Base-by-base conservation (phyloP, 2,888 invertebrate genomes). In the Ochropleura leucogaster region DNA sequence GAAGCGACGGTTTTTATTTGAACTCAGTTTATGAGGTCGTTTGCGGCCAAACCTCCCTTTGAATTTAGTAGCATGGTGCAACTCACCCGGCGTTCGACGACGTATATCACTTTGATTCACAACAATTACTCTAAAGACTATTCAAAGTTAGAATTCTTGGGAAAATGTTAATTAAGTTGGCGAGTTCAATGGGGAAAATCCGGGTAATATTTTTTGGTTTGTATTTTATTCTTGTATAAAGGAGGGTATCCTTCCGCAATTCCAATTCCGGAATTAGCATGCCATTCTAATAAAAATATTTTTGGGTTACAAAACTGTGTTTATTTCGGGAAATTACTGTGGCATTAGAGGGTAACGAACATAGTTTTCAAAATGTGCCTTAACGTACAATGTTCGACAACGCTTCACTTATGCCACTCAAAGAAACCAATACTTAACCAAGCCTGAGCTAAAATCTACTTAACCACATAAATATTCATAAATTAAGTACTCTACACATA, bases 91-190 rank as follows among this genome's bases (percentile, higher is more conserved):
- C 74, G 46, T 60, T 80, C 67, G 74, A 77, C 76, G 82, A 82
- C 81, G 86, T 88, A 88, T 90, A 90, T 92, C 88, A 88, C 82
- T 86, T 91, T 92, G 90, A 93, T 92, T 92, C 91, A 87, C 88
- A 88, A 89, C 91, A 91, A 93, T 93, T 92, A 92, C 92, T 90
- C 74, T 80, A 74, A 80, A 83, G 83, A 83, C 88, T 84, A 84
- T 89, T 90, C 86, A 85, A 86, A 86, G 83, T 85, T 65, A 46
- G 76, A 59, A 85, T 86, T 78, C 84, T 86, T 90, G 86, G 86
- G 87, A 85, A 90, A 92, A 93, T 92, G 89, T 92, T 93, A 94
- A 94, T 94, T 92, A 92, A 92, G 90, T 90, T 89, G 77, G 88
- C 88, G 90, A 47, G 44, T 72, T 77, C 68, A 46, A 67, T 72